A percentile compares a stretch with the other conserved stretches of the same genome.
Conservation (phyloP, 2,888 invertebrate genomes). For the Agapetus fuscipes region DNA sequence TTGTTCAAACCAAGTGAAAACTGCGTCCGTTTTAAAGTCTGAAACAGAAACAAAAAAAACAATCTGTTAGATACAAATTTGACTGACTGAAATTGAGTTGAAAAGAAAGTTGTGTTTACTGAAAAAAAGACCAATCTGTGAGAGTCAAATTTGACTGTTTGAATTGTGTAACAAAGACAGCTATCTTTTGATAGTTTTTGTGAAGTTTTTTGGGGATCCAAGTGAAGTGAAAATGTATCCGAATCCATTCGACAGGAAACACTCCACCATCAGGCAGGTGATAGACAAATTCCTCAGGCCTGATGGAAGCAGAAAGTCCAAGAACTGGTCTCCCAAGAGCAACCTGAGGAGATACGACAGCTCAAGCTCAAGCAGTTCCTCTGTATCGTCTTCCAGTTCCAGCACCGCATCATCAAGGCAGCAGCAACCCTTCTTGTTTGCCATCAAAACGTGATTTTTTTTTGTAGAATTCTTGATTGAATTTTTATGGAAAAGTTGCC, state of each 20-base stretch:
- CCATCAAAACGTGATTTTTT: conserved; percentile 17
- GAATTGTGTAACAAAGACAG: background rate
- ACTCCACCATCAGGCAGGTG: conserved; percentile 55
- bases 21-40: too few species aligned
- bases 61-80: too few species aligned
- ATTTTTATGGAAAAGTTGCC: too few species aligned
- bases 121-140: too few species aligned
- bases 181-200: background rate
- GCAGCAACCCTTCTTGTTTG: conserved; percentile 13
- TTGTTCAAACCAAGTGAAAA: too few species aligned
- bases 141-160: too few species aligned
- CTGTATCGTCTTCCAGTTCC: conserved; percentile 1
- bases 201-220: too few species aligned
- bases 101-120: too few species aligned
- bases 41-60: too few species aligned
- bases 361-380: conserved; percentile 8
- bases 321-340: conserved; percentile 8
- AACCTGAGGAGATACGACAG: conserved; percentile 16
- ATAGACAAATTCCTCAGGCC: conserved; percentile 52
- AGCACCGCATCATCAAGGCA: conserved; percentile 1
- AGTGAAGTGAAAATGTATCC: conserved; percentile 47
- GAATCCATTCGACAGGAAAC: conserved; percentile 61
- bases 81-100: too few species aligned
- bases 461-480: too few species aligned
- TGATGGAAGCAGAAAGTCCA: conserved; percentile 28